Evolutionary conservation across 2,888 invertebrate species (phyloP), one percentile per base, ranked within the genome.

Genomic region (Yponomeuta sedellus): DNA sequence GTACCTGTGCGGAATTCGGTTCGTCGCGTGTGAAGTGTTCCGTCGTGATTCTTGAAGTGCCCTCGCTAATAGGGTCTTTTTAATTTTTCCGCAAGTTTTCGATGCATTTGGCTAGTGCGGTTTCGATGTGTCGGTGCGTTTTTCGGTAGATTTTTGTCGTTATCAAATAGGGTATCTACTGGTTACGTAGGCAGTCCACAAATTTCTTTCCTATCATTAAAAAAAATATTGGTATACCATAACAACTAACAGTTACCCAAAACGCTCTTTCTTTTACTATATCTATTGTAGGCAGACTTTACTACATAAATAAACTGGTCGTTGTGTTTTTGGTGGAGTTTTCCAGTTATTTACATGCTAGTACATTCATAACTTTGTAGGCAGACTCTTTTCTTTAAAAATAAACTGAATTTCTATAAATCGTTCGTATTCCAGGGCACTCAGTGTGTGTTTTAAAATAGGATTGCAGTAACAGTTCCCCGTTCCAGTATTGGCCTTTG

Each of bases 41-140:
- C 44, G 11, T 52, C 44, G 44, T 64, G 64, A 64, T 64, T 64
- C 19, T 40, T 52, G 12, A 22, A 56, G 64, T 64, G 64, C 16
- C 56, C 16, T 19, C 16, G 28, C 16, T 56, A 56, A 64, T 52
- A 52, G 22, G 34, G 10, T 12, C 12, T 20, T 64, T 64, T 52
- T 64, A 62, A 39, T 62, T 62, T 39, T 19, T 22, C 10, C 25
- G 61, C 16, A 34, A n/a, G n/a, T 16, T 61, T n/a, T 61, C 34
- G 61, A 52, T 61, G 61, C 28, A 22, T 59, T 59, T 22, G n/a
- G 22, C 11, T 19, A 25, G 20, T 59, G 59, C 25, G 20, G 1
- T 59, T 25, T 4, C n/a, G 25, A 3, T 28, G 61, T 61, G 61
- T 8, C 11, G 25, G 10, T 34, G 34, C 16, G 44, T 52, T 52